phyloP scores from a whole-genome alignment of 1,140 invertebrate species.

The Hermatobates lingyangjiaoensis region DNA sequence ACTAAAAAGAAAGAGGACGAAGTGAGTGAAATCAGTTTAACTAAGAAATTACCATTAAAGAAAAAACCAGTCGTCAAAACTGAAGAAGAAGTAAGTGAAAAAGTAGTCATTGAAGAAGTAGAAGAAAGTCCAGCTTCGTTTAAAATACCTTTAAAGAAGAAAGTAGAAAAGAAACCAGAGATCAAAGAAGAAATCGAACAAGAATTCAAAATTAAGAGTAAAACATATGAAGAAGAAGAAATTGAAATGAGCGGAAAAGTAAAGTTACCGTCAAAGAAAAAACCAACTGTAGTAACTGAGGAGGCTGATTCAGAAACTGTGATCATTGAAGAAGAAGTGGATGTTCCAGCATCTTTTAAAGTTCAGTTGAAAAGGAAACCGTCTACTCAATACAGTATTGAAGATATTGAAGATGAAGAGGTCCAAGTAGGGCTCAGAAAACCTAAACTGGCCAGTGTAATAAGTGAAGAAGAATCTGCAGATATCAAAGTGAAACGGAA shows the following conservation, averaged over 20 bases:
- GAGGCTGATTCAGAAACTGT: conserved; percentile 41
- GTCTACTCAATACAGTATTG: conserved; percentile 16
- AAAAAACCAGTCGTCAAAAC: conserved; percentile 54
- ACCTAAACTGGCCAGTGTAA: conserved; percentile 20
- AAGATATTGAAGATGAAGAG: conserved; percentile 20
- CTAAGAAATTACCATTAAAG: conserved; percentile 50
- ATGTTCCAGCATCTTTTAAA: conserved; percentile 36
- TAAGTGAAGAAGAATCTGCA: conserved; percentile 37
- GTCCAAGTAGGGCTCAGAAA: conserved; percentile 17
- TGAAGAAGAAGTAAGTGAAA: conserved; percentile 18
- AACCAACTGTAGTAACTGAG: conserved; percentile 48
- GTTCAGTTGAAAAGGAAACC: conserved; percentile 17
- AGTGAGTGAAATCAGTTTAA: too few species aligned
- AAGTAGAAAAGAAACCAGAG: conserved; percentile 31
- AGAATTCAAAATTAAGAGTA: conserved; percentile 63
- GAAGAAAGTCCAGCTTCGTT: conserved; percentile 24
- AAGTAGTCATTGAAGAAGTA: conserved; percentile 25
- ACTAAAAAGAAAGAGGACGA: too few species aligned
- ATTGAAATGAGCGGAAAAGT: conserved; percentile 66
- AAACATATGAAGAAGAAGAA: conserved; percentile 68
- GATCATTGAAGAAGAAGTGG: conserved; percentile 39
- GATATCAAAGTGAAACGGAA: conserved; percentile 34
- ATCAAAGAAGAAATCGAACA: conserved; percentile 68
- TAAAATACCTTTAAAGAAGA: too few species aligned
- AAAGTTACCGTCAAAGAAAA: conserved; percentile 53